Evolutionary conservation across 92 coral and sea anemone species (phyloP), one percentile per base, ranked within the genome.

Genomic region (Phymanthus crucifer): DNA sequence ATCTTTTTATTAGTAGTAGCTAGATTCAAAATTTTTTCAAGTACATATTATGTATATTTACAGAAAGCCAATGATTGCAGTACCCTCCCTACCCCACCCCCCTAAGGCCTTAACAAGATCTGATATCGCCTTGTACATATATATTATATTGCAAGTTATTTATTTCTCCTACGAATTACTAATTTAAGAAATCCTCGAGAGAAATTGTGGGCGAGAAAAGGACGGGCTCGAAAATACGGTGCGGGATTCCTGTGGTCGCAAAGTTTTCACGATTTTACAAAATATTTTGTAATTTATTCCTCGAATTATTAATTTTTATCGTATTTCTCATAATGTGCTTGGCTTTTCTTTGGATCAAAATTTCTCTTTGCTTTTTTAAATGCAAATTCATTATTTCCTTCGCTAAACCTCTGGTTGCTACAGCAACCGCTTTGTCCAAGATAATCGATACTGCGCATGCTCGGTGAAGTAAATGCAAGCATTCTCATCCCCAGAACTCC

Each of bases 231-330:
- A 54, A 54, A 54, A 54, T 54, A 18, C 29, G 68, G 68, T 27
- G 27, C 33, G 68, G 68, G 68, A 61, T 61, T 18, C 35, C 68
- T 61, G 68, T 61, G 68, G 68, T 61, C 68, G 68, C 17, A 61
- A 19, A 14, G 68, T 75, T 16, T 21, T 57, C 73, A 14, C 29
- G 75, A 79, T 79, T 79, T 40, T 67, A 67, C 69, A 18, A 40
- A 24, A n/a, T 18, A 43, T 46, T 67, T 67, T 67, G 66, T 67
- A 79, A 67, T 79, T 67, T 70, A 47, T 79, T 40, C 66, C 82
- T 70, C 50, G 35, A 33, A 64, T 38, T 77, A 77, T 77, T 77
- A 58, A 65, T 61, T 77, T 77, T 77, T 77, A 77, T 7, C 9
- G 68, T 61, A 61, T 61, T 16, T 61, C 32, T 27, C 29, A 24